Evolutionary conservation across 2,113 vertebrate genomes (phyloP), one percentile per base, ranked within the genome.

Genomic region (Dunckerocampus dactyliophorus): DNA sequence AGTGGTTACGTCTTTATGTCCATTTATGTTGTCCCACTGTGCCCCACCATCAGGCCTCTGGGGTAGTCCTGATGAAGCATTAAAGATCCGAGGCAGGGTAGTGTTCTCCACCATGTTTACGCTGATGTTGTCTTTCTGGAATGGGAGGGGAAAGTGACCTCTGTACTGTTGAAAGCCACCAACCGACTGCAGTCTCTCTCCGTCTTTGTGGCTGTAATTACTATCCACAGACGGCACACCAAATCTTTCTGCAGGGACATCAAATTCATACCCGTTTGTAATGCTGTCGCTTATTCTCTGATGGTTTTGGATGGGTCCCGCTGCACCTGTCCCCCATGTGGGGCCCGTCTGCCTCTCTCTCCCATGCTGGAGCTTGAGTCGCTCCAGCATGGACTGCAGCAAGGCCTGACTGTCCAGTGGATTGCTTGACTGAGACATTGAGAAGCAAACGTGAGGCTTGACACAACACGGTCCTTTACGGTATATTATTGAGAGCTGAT

Each of bases 331-430:
- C 13, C 31, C 31, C 52, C 17, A 39, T 54, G 62, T 54, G 20
- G 53, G 22, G 49, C 22, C n/a, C 42, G n/a, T 13, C 56, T 74
- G 66, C 14, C 65, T 62, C 1, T 88, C 82, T 51, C 52, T 72
- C 47, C 52, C 81, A 0, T 83, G 39, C 61, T 89, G 88, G 45
- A 92, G 80, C 69, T 59, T 88, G 71, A 91, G 74, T 71, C 59
- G 89, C 81, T 88, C 83, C 81, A 91, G 83, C 90, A 92, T 91
- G 43, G 90, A 90, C 72, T 89, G 89, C 77, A 92, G 61, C 73
- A 91, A 58, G 28, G 65, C 72, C 63, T 91, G 88, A 28, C 54
- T 49, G 67, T 91, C 88, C 49, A 69, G 58, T 39, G 77, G 16
- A 52, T 80, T 79, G 50, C 49, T 54, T 75, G 71, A 50, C 74